Conservation (phyloP, 2,888 invertebrate genomes). For the Mantis religiosa region DNA sequence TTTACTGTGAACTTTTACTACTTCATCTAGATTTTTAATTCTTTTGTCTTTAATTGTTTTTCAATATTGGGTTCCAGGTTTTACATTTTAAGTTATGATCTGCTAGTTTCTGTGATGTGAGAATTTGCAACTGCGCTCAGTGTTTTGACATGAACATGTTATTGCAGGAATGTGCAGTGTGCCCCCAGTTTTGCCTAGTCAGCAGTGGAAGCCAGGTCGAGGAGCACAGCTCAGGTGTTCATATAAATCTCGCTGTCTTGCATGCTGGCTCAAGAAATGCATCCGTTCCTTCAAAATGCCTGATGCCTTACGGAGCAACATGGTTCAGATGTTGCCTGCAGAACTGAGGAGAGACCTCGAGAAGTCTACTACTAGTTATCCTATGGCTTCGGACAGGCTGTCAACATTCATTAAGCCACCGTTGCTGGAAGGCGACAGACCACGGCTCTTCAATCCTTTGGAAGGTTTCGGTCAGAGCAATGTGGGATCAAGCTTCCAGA, state of each 20-base stretch:
- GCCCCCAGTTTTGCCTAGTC: constrained; percentile 65
- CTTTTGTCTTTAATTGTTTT: too few species aligned
- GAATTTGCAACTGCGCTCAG: too few species aligned
- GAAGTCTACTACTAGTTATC: not conserved
- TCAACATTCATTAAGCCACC: not conserved
- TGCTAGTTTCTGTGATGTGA: too few species aligned
- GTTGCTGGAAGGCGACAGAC: not conserved
- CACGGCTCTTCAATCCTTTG: not conserved
- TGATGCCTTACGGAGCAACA: constrained; percentile 59
- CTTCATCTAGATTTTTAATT: too few species aligned
- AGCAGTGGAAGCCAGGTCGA: constrained; percentile 56
- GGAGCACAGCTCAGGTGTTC: constrained; percentile 55
- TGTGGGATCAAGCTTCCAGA: not conserved
- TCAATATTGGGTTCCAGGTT: too few species aligned
- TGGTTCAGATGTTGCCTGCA: constrained; percentile 65
- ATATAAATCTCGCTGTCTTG: constrained; percentile 72
- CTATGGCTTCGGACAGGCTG: not conserved
- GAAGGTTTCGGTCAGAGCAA: not conserved
- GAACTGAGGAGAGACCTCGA: constrained; percentile 48
- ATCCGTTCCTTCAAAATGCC: constrained; percentile 76
- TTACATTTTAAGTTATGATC: too few species aligned
- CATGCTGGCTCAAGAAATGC: constrained; percentile 85
- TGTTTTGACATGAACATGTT: too few species aligned
- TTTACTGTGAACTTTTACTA: too few species aligned
- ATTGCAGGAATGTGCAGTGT: constrained; percentile 64